These are phyloP conservation scores for Camptogramma bilineatum DNA, from an alignment of 2,888 invertebrate species.

Conservation along the genomic window DNA sequence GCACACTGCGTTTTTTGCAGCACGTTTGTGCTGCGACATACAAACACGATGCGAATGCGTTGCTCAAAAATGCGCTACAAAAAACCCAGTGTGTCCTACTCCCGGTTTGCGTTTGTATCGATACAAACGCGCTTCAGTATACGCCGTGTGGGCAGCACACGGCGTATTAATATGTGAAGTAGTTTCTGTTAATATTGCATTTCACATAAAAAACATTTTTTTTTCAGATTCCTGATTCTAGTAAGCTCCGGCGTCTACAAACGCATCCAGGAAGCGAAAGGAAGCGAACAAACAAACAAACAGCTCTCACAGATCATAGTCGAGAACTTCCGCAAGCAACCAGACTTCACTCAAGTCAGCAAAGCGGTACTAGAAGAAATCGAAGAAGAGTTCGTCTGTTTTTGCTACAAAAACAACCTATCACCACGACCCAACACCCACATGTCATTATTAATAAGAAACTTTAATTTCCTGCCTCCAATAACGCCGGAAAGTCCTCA, in stretches of 20 bases:
- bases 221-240: slow-evolving; percentile 90
- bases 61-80: no score
- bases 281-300: slow-evolving; percentile 91
- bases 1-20: no score
- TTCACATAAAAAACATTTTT: background rate
- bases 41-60: no score
- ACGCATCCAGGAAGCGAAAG: slow-evolving; percentile 91
- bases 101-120: no score
- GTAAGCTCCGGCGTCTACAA: slow-evolving; percentile 95
- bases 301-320: slow-evolving; percentile 92
- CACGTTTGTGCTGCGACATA: no score
- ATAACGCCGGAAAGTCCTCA: slow-evolving; percentile 55
- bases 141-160: no score
- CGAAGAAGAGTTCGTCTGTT: slow-evolving; percentile 92
- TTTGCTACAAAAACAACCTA: slow-evolving; percentile 86
- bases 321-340: slow-evolving; percentile 92
- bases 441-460: slow-evolving; percentile 93
- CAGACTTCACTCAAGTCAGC: slow-evolving; percentile 92
- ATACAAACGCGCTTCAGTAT: no score
- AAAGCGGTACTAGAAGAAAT: slow-evolving; percentile 94
- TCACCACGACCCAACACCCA: slow-evolving; percentile 90
- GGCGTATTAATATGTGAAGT: no score
- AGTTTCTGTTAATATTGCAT: no score
- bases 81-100: no score
- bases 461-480: slow-evolving; percentile 92